Evolutionary conservation across 1,140 invertebrate species (phyloP).

Genomic region (Antheraea pernyi): DNA sequence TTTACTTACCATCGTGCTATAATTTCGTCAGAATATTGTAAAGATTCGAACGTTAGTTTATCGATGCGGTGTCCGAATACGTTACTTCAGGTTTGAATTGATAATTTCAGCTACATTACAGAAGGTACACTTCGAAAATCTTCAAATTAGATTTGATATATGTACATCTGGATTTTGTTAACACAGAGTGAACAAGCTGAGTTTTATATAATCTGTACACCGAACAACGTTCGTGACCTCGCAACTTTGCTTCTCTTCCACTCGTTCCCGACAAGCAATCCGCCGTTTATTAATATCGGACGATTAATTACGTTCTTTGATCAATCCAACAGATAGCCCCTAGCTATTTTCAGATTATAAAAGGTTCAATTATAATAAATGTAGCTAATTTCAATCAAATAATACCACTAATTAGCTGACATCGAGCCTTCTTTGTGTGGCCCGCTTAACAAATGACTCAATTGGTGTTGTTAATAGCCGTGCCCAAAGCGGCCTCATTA

Average conservation of each 20-base stretch:
- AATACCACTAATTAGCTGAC: conserved; percentile 69
- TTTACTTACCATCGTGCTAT: no score
- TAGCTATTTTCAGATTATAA: conserved; percentile 48
- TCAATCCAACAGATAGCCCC: conserved; percentile 39
- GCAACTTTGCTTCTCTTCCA: background rate
- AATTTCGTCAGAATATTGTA: no score
- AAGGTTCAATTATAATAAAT: conserved; percentile 65
- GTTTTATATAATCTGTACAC: background rate
- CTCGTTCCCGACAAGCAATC: conserved; percentile 13
- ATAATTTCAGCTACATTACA: no score
- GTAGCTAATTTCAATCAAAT: conserved; percentile 71
- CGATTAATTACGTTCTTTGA: conserved; percentile 62
- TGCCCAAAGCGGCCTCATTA: conserved; percentile 43
- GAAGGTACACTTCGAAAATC: no score
- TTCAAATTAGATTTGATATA: no score
- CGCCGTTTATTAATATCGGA: conserved; percentile 44
- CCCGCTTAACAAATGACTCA: conserved; percentile 63
- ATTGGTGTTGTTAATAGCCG: conserved; percentile 66
- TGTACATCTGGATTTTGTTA: no score
- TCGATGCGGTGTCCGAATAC: no score
- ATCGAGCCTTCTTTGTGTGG: conserved; percentile 52
- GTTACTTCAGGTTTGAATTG: no score
- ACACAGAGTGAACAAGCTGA: background rate
- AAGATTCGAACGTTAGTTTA: no score
- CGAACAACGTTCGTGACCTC: background rate